Conservation (phyloP, 2,797 vertebrate genomes). For the Chrosomus eos region DNA sequence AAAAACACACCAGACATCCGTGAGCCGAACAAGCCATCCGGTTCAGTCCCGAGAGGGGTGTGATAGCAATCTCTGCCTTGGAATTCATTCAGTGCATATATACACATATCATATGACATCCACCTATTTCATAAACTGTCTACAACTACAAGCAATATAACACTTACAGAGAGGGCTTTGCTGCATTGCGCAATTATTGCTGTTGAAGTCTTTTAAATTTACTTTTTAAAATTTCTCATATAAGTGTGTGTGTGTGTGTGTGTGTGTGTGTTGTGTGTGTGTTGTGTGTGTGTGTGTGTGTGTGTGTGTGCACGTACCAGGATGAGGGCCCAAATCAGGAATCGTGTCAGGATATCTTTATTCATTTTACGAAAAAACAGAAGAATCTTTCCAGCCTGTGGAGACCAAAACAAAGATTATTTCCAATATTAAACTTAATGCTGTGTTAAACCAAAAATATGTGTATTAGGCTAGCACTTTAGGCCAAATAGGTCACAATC, state of each 20-base stretch:
- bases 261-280: too few species aligned
- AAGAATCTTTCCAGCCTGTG: constrained; percentile 82
- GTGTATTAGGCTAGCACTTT: not conserved
- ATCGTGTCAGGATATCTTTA: constrained; percentile 77
- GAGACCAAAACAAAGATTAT: constrained; percentile 61
- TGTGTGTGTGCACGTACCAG: constrained; percentile 78
- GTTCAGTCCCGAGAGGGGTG: constrained; percentile 60
- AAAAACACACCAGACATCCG: constrained; percentile 63
- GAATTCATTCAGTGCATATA: constrained; percentile 67
- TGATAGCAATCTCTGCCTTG: constrained; percentile 71
- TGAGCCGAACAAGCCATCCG: constrained; percentile 63
- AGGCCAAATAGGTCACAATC: not conserved
- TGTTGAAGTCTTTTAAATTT: constrained; percentile 26
- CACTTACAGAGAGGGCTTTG: constrained; percentile 56
- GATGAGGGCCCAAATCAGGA: constrained; percentile 80
- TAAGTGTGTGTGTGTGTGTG: not conserved
- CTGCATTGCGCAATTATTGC: constrained; percentile 60
- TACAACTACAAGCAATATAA: constrained; percentile 60
- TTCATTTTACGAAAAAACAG: constrained; percentile 75
- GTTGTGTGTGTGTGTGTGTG: too few species aligned
- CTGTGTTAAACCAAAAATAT: not conserved
- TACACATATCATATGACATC: constrained; percentile 55
- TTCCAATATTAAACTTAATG: constrained; percentile 60
- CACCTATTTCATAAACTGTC: constrained; percentile 61
- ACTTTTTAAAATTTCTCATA: constrained; percentile 30